Conservation (phyloP, 1,140 invertebrate species). For the Eupristina koningsbergeri region DNA sequence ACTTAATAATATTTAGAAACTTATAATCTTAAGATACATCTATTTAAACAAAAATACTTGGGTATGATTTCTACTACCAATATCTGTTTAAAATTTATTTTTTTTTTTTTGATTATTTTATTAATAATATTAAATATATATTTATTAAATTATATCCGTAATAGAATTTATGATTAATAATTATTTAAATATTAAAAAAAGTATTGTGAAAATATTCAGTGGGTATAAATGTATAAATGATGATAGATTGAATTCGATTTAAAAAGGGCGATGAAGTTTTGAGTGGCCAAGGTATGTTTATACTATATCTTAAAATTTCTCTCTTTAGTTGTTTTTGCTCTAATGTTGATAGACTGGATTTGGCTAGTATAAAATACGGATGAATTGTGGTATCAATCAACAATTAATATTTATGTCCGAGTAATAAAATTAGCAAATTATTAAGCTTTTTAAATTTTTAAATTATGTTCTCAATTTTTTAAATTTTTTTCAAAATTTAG, state of each 20-base stretch:
- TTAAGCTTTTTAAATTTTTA: background rate
- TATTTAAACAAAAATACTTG: background rate
- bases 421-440: background rate
- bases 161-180: background rate
- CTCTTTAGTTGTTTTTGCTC: background rate
- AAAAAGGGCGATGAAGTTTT: slow-evolving; percentile 8
- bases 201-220: background rate
- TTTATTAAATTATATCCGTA: background rate
- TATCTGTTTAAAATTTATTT: background rate
- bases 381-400: background rate
- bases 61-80: background rate
- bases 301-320: background rate
- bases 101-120: too few relatives aligned
- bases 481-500: too few relatives aligned
- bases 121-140: too few relatives aligned
- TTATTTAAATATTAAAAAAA: background rate
- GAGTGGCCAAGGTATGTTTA: background rate
- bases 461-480: background rate
- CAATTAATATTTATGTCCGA: background rate
- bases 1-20: background rate
- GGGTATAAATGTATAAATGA: background rate
- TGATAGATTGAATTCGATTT: slow-evolving; percentile 5
- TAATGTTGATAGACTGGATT: background rate
- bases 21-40: background rate
- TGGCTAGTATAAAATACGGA: background rate